Percentiles rank a stretch among this genome's conserved stretches.
Conservation (phyloP, 1,140 invertebrate species). For the Drosophila arawakana region DNA sequence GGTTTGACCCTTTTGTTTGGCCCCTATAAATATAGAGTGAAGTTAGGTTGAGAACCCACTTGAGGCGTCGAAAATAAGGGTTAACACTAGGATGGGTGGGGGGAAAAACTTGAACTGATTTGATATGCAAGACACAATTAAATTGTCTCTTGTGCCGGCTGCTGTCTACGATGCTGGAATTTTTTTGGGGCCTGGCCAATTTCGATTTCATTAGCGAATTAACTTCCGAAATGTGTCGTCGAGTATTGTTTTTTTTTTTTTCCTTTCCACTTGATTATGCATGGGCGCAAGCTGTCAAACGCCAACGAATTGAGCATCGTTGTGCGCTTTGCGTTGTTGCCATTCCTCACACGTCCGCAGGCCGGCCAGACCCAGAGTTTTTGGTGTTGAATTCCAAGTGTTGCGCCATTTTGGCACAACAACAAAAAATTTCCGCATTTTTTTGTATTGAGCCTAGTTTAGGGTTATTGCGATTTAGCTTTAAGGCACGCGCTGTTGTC, state of each 20-base stretch:
- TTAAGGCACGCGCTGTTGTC: background rate
- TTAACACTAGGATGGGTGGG: too few species aligned
- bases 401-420: conserved; percentile 11
- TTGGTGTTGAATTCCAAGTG: conserved; percentile 51
- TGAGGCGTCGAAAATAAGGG: too few species aligned
- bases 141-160: background rate
- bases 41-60: too few species aligned
- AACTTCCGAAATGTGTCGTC: conserved; percentile 60
- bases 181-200: conserved; percentile 20
- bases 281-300: conserved; percentile 27
- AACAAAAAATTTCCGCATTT: conserved; percentile 30
- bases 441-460: conserved; percentile 4
- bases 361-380: background rate
- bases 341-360: conserved; percentile 60
- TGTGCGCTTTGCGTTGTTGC: conserved; percentile 38
- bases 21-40: too few species aligned
- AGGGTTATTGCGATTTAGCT: conserved; percentile 13
- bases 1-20: too few species aligned
- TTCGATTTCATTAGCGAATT: conserved; percentile 72
- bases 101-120: too few species aligned
- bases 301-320: conserved; percentile 9
- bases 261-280: conserved; percentile 52
- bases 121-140: background rate
- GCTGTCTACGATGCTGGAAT: background rate
- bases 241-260: background rate